Conservation (phyloP, 2,113 vertebrate species). For the Sinocyclocheilus anophthalmus region DNA sequence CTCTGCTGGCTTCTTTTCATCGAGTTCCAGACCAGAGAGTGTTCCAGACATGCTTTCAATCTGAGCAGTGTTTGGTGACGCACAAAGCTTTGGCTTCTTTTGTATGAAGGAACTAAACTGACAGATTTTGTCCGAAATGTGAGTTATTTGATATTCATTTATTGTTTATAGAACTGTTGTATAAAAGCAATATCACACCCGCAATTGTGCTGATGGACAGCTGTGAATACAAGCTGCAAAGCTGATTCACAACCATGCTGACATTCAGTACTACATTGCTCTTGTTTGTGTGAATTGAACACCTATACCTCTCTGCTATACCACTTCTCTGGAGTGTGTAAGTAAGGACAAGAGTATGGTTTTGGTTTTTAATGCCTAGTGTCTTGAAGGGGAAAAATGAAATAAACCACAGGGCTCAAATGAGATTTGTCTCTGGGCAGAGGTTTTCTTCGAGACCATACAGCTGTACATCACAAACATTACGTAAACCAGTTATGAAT, state of each 20-base stretch:
- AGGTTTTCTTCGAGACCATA: not conserved
- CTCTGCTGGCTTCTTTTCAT: not conserved
- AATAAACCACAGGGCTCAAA: no score
- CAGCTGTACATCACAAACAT: constrained; percentile 1
- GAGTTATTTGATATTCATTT: not conserved
- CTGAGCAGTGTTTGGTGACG: not conserved
- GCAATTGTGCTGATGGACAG: not conserved
- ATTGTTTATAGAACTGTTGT: not conserved
- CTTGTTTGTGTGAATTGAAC: not conserved
- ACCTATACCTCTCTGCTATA: no score
- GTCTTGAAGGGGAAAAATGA: no score
- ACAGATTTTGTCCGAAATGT: not conserved
- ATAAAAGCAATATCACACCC: not conserved
- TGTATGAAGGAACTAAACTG: no score
- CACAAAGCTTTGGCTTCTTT: not conserved
- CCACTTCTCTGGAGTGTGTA: not conserved
- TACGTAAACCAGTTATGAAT: not conserved
- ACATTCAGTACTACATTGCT: not conserved
- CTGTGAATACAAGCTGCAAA: no score
- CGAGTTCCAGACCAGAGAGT: not conserved
- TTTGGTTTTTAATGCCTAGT: not conserved
- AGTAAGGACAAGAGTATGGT: not conserved
- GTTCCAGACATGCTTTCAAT: not conserved
- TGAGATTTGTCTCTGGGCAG: not conserved
- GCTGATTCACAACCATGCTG: not conserved